phyloP scores from a whole-genome alignment of 1,140 invertebrate genomes.

The Nymphalis io region DNA sequence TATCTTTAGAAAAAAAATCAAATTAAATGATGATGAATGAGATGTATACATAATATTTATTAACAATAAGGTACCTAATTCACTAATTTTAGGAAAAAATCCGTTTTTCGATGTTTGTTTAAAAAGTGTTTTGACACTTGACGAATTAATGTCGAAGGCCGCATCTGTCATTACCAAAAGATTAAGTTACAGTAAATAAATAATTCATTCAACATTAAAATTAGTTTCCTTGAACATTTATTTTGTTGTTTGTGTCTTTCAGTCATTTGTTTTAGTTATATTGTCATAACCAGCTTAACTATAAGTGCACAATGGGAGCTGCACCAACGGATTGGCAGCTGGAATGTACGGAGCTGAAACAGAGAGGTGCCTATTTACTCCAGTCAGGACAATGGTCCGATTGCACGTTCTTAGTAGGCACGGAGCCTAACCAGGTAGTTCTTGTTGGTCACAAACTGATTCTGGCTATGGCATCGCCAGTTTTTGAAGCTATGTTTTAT shows the following conservation, averaged over 20 bases:
- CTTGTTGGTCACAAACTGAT: constrained; percentile 90
- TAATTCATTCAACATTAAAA: background rate
- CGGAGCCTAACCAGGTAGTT: constrained; percentile 86
- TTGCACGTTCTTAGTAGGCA: constrained; percentile 90
- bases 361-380: constrained; percentile 86
- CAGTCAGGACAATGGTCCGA: constrained; percentile 90
- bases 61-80: too few relatives aligned
- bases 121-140: background rate
- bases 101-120: background rate
- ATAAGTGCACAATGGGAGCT: constrained; percentile 48
- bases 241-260: background rate
- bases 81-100: background rate
- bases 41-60: too few relatives aligned
- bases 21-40: too few relatives aligned
- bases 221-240: background rate
- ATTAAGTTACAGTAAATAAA: background rate
- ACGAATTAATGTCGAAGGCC: background rate
- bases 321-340: constrained; percentile 86
- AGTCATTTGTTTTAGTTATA: background rate
- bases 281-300: background rate
- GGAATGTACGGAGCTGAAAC: constrained; percentile 84
- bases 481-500: constrained; percentile 91
- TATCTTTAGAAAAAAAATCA: too few relatives aligned
- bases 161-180: constrained; percentile 2
- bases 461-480: constrained; percentile 91